These are phyloP conservation scores for Zapus hudsonius DNA, from an alignment of 2,113 vertebrate genomes.

Conservation along the genomic window DNA sequence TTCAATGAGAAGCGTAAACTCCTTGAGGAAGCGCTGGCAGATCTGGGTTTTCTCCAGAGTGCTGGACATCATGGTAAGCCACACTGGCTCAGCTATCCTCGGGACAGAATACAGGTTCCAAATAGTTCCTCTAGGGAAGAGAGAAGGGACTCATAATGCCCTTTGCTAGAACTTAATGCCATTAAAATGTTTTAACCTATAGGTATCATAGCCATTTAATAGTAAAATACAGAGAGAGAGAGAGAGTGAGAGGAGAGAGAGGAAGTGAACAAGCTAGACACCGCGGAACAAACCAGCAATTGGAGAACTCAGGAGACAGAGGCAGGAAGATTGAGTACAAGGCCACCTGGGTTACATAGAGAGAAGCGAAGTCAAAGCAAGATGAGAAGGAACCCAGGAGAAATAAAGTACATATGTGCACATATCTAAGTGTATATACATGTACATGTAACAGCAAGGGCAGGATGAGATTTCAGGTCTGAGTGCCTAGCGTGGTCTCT, in stretches of 20 bases:
- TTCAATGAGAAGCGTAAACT: conserved; percentile 89
- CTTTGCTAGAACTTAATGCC: neutral
- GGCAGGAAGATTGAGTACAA: too few species aligned
- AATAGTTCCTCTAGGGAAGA: conserved; percentile 86
- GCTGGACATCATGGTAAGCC: conserved; percentile 93
- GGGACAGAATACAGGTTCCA: conserved; percentile 93
- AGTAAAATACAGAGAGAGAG: too few species aligned
- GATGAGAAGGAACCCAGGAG: too few species aligned
- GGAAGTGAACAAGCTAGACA: too few species aligned
- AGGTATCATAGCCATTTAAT: neutral
- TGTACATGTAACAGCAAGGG: neutral
- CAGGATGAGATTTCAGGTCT: neutral
- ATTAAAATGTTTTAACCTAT: neutral
- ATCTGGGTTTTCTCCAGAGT: conserved; percentile 88
- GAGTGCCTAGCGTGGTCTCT: neutral
- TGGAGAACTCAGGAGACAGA: too few species aligned
- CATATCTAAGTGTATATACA: neutral
- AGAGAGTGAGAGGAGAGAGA: too few species aligned
- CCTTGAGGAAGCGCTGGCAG: conserved; percentile 91
- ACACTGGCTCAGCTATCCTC: conserved; percentile 91
- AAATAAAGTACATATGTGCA: too few species aligned
- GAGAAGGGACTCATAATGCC: neutral
- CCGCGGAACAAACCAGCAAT: too few species aligned
- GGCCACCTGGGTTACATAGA: too few species aligned
- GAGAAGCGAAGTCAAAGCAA: too few species aligned